Conservation (phyloP, 2,888 invertebrate genomes). For the Elysia crispata region DNA sequence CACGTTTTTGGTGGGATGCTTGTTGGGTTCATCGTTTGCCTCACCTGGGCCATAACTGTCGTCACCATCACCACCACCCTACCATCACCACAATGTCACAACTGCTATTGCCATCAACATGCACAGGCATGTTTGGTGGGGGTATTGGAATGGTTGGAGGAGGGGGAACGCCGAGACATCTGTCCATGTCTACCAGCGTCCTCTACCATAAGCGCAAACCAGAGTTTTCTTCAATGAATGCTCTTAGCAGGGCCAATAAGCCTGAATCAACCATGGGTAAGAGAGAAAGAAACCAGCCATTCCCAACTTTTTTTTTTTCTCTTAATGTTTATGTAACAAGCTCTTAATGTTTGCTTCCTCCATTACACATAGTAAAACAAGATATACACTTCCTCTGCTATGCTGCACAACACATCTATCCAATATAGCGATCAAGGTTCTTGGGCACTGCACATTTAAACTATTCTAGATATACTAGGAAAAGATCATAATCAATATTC, state of each 20-base stretch:
- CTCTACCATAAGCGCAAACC: slow-evolving; percentile 69
- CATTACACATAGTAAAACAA: no score
- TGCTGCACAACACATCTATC: no score
- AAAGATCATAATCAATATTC: no score
- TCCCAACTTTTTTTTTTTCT: not conserved
- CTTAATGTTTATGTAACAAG: no score
- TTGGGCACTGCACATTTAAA: no score
- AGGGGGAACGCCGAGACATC: slow-evolving; percentile 66
- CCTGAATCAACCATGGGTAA: slow-evolving; percentile 71
- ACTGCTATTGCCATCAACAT: no score
- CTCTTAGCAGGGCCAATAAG: slow-evolving; percentile 58
- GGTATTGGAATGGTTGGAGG: slow-evolving; percentile 34
- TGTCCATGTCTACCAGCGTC: slow-evolving; percentile 70
- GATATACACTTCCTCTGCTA: no score
- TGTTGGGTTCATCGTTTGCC: slow-evolving; percentile 2
- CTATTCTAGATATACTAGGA: no score
- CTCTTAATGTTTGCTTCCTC: no score
- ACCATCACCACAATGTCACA: not conserved
- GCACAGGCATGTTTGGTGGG: slow-evolving; percentile 58
- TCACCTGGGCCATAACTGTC: not conserved
- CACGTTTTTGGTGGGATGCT: slow-evolving; percentile 3
- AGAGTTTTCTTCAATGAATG: slow-evolving; percentile 66
- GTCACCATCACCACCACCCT: slow-evolving; percentile 37
- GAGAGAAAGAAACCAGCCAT: slow-evolving; percentile 35
- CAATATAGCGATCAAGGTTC: no score